Base-by-base conservation (phyloP, 2,797 vertebrate species). In the Acanthurus lineatus region DNA sequence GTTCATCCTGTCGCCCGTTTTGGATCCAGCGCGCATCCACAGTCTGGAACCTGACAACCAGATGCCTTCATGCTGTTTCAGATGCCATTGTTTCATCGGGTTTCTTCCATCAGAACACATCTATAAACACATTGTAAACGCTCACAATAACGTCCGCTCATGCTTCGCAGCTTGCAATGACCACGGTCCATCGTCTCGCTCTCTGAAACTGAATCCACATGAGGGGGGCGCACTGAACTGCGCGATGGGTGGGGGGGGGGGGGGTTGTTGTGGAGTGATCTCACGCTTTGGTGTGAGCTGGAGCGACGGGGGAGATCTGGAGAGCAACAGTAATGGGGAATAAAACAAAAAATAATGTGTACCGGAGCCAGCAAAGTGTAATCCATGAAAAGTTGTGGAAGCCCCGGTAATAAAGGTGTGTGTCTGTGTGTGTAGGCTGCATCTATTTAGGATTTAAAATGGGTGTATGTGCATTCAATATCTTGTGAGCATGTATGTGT, bases 201-300 rank as follows among this genome's bases (percentile, higher is more conserved):
- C 61, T 74, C 71, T 40, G 85, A 89, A 90, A 90, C 81, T 78
- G 79, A 87, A 88, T 85, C 84, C 81, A 73, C 82, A 79, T 56
- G 77, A 83, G 25, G 69, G 49, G 86, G 72, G 71, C 32, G 81
- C 63, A 25, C 60, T 78, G 69, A 79, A 47, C 53, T 71, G 82
- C 44, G 69, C 63, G 59, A 51, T 9, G 71, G 70, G 32, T 49
- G 47, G 73, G 49, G 60, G 59, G 49, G 25, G 32, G 10, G 61
- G 40, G 3, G 38, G 3, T 14, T 1, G 48, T 6, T 49, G 48
- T 17, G 68, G 76, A 53, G 81, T 70, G 82, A 77, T 82, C 72
- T 90, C 79, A 84, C 69, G 73, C 77, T 73, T 68, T 76, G 61
- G 70, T 86, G 83, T 58, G 81, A 83, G 81, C 59, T 78, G 78